These are phyloP conservation scores for Stenichneumon culpator DNA, from an alignment of 2,888 invertebrate genomes.

Conservation along the genomic window DNA sequence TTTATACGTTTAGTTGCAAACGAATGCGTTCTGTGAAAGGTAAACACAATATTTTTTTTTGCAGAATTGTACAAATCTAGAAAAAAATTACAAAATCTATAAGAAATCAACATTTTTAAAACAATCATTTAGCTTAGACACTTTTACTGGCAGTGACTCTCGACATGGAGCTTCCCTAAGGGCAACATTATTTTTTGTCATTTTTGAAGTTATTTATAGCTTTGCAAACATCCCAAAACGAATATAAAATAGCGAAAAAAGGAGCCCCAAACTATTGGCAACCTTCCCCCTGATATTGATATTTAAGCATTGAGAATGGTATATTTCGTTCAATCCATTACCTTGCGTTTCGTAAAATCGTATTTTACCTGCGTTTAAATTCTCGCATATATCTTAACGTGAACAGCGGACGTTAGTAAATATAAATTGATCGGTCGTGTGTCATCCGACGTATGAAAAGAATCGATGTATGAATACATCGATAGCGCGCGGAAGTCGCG, in stretches of 20 bases:
- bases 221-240: background rate
- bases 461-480: conserved; percentile 7
- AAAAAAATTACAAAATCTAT: no score
- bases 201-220: no score
- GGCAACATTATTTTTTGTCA: no score
- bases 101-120: no score
- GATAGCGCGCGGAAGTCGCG: conserved; percentile 17
- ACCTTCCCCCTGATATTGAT: background rate
- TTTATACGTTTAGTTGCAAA: no score
- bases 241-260: background rate
- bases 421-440: conserved; percentile 19
- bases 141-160: no score
- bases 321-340: background rate
- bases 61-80: no score
- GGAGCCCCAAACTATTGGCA: background rate
- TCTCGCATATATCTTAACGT: background rate
- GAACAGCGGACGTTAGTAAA: conserved; percentile 16
- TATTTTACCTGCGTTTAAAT: background rate
- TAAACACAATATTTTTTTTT: no score
- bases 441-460: conserved; percentile 18
- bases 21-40: no score
- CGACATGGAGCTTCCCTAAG: no score
- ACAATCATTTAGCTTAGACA: no score
- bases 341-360: background rate
- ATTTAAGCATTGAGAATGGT: background rate